Evolutionary conservation across 2,888 invertebrate genomes (phyloP), one percentile per base, ranked within the genome.

Genomic region (Drosophila peninsularis): DNA sequence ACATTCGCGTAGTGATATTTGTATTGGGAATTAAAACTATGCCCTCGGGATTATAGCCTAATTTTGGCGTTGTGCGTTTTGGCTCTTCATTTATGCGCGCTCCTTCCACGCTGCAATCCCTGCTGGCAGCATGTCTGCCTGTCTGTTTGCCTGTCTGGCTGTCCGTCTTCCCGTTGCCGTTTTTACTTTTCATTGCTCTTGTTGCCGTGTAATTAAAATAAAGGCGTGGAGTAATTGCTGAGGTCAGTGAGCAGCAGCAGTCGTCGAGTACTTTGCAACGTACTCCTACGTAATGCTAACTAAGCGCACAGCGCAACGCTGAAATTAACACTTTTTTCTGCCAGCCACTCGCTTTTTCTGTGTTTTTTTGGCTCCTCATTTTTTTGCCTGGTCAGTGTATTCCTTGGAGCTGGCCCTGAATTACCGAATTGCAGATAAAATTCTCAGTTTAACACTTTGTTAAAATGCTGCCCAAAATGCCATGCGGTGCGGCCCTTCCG

Each of bases 391-490:
- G 57, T 64, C 62, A 66, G 73, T 61, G 71, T 78, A 80, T 84
- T 86, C 81, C 81, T 88, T 83, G 69, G 89, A 80, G 84, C 58
- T 78, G 47, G 42, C 52, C 55, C 65, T 81, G 84, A 84, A 84
- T 87, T 84, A 84, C 88, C 80, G 78, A 88, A 85, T 75, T 69
- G 88, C 88, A 89, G 89, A 89, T 86, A 86, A 89, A 86, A 89
- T 88, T 86, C 85, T 87, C 89, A 89, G 85, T 87, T 86, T 86
- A 86, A 89, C 85, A 86, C 88, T 86, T 89, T 89, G 89, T 88
- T 86, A 89, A 84, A 86, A 86, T 87, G 85, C 73, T 72, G 71
- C 83, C 73, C 82, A 65, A 77, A 78, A 83, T 73, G 80, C 88
- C 88, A 86, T 88, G 83, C 85, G 84, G 67, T 66, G 61, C 68